phyloP scores from a whole-genome alignment of 2,888 invertebrate species.

The Zootermopsis nevadensis region DNA sequence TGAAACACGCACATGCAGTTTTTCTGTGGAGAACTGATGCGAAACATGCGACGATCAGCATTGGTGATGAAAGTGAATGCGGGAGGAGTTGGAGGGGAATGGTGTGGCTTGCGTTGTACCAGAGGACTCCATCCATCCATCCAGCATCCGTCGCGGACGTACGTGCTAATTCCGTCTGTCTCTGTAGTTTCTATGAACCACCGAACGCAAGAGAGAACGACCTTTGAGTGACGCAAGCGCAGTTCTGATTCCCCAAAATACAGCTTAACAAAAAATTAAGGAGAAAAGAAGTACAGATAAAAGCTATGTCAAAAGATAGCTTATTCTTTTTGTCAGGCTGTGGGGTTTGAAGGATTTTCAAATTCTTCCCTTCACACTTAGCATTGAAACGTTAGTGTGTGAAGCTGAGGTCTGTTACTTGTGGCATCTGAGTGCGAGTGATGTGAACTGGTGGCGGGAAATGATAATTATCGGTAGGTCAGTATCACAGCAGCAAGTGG shows the following conservation, averaged over 20 bases:
- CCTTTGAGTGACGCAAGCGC: conserved; percentile 5
- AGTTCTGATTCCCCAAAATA: not conserved
- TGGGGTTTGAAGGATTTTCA: not conserved
- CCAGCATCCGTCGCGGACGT: not conserved
- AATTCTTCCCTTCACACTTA: not conserved
- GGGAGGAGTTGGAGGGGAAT: not conserved
- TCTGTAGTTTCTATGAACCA: not conserved
- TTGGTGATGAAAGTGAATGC: not conserved
- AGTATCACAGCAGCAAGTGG: not conserved
- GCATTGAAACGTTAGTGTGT: conserved; percentile 4
- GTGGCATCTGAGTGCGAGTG: not conserved
- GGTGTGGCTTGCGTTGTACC: not conserved
- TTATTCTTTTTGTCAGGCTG: not conserved
- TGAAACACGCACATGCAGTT: not conserved
- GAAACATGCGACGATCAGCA: not conserved
- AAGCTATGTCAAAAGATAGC: conserved; percentile 13
- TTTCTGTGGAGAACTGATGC: not conserved
- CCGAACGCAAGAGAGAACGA: not conserved
- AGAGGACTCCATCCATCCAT: not conserved
- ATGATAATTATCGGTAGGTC: not conserved
- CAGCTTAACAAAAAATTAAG: not conserved
- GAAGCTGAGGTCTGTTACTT: not conserved
- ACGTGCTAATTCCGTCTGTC: conserved; percentile 5
- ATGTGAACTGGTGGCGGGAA: not conserved
- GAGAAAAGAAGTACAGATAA: not conserved